Conservation (phyloP, 2,797 vertebrate genomes). For the Perodicticus potto region DNA sequence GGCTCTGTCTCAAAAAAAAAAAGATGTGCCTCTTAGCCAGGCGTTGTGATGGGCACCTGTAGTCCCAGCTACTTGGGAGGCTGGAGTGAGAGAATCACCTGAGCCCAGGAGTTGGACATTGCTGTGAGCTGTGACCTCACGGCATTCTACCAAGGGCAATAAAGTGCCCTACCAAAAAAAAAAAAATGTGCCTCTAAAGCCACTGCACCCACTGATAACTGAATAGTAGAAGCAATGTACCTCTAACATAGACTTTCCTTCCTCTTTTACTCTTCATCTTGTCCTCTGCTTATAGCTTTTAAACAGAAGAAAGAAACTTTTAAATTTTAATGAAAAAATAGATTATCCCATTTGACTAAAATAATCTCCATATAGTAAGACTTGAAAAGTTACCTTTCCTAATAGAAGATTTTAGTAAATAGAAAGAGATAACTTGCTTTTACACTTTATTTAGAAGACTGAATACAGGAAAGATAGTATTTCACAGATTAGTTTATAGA, state of each 20-base stretch:
- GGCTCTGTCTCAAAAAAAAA: too few species aligned
- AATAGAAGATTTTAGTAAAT: neutral
- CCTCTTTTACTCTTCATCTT: neutral
- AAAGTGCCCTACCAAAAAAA: too few species aligned
- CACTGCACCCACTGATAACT: neutral
- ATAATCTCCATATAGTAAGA: neutral
- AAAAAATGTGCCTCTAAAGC: neutral
- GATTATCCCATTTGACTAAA: neutral
- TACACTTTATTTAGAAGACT: neutral
- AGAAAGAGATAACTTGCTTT: neutral
- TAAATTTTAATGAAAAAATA: slow-evolving; percentile 27
- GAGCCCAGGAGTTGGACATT: too few species aligned
- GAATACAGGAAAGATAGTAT: neutral
- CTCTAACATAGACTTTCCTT: neutral
- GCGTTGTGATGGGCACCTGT: too few species aligned
- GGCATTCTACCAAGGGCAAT: too few species aligned
- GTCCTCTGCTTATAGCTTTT: neutral
- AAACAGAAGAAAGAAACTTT: neutral
- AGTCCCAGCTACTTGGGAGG: too few species aligned
- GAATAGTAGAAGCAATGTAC: neutral
- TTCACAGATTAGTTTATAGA: neutral
- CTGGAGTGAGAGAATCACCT: too few species aligned
- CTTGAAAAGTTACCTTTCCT: neutral
- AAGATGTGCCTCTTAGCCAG: too few species aligned
- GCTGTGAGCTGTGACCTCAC: too few species aligned